Conservation (phyloP, 2,888 invertebrate species). For the Argyresthia albistria region DNA sequence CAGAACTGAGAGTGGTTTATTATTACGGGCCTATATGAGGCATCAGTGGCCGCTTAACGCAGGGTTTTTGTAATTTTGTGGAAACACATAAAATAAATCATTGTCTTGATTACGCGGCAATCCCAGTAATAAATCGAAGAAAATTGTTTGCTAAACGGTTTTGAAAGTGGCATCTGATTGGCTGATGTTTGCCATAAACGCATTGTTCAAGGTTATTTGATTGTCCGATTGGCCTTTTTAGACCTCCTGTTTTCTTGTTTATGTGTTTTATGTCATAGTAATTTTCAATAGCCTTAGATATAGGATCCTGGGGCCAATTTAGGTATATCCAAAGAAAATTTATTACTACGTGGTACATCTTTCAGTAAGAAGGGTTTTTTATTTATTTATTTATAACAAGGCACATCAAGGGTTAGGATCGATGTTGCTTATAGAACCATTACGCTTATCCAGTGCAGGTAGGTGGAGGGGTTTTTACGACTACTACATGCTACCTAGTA, state of each 20-base stretch:
- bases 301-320: too few species aligned
- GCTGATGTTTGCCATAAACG: conserved; percentile 3
- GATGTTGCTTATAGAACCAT: too few species aligned
- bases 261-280: neutral
- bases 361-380: too few species aligned
- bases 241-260: neutral
- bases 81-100: neutral
- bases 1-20: too few species aligned
- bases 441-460: too few species aligned
- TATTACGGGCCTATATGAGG: too few species aligned
- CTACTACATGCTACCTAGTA: too few species aligned
- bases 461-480: too few species aligned
- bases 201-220: conserved; percentile 3
- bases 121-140: conserved; percentile 3
- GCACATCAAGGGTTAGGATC: too few species aligned
- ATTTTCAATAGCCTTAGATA: neutral
- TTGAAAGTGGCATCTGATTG: conserved; percentile 1
- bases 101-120: neutral
- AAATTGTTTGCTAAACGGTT: neutral
- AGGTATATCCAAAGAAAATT: too few species aligned
- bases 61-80: neutral
- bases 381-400: too few species aligned
- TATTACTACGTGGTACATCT: too few species aligned
- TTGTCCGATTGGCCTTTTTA: neutral
- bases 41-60: neutral